Evolutionary conservation across 2,888 invertebrate species (phyloP).

Genomic region (Hipparchia sbordonii): DNA sequence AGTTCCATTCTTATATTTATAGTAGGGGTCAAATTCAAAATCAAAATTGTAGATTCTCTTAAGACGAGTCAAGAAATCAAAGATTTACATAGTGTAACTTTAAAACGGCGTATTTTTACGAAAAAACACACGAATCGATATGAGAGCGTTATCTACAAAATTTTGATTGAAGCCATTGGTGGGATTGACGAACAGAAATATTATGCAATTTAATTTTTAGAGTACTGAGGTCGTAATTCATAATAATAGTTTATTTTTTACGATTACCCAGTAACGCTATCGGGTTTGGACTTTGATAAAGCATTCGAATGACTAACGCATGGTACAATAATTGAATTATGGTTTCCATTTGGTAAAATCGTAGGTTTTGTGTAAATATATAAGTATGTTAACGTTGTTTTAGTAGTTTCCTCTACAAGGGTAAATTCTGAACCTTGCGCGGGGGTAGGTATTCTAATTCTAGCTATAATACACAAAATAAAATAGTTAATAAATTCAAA

Average conservation of each 20-base stretch:
- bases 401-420: not conserved
- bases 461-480: conserved; percentile 9
- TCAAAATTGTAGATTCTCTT: no score
- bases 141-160: no score
- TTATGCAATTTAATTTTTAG: not conserved
- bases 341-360: not conserved
- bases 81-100: no score
- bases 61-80: no score
- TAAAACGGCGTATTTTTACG: no score
- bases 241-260: conserved; percentile 7
- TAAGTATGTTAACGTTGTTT: not conserved
- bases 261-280: conserved; percentile 4
- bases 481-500: conserved; percentile 11
- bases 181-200: not conserved
- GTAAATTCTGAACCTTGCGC: not conserved
- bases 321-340: not conserved
- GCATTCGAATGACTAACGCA: conserved; percentile 1
- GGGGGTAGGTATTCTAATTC: not conserved
- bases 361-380: not conserved
- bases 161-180: no score
- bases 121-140: no score
- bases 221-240: conserved; percentile 10
- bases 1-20: not conserved
- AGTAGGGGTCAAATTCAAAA: no score
- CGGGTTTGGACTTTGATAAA: conserved; percentile 8